Percentiles rank a stretch among this genome's conserved stretches.
Conservation (phyloP, 2,113 vertebrate species). For the Ailurus styani region DNA sequence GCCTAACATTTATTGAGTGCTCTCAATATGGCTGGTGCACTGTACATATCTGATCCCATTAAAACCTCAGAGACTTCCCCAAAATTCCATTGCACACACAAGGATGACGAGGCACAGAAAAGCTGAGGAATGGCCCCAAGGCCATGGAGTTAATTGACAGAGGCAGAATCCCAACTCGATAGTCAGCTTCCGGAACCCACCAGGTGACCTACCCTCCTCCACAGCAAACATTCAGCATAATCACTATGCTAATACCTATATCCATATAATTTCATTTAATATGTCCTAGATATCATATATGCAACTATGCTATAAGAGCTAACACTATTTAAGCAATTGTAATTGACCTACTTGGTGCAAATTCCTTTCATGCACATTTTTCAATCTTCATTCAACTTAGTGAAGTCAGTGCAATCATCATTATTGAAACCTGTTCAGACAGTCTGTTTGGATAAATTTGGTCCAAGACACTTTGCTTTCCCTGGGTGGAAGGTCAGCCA, state of each 20-base stretch:
- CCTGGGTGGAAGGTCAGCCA: not conserved
- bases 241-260: not conserved
- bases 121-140: not conserved
- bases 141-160: not conserved
- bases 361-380: not conserved
- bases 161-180: not conserved
- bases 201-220: too few relatives aligned
- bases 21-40: not conserved
- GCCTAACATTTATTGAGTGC: not conserved
- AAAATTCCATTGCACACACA: not conserved
- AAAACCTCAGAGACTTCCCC: not conserved
- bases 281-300: not conserved
- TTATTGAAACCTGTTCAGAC: not conserved
- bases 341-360: not conserved
- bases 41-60: not conserved
- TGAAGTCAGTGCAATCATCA: not conserved
- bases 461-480: not conserved
- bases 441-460: not conserved
- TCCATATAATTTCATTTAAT: not conserved
- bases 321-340: not conserved
- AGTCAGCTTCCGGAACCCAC: not conserved
- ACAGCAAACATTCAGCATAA: not conserved
- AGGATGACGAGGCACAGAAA: not conserved
- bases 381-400: not conserved
- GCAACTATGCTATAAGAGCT: not conserved